Conservation (phyloP, 2,113 vertebrate genomes). For the Columba janthina region DNA sequence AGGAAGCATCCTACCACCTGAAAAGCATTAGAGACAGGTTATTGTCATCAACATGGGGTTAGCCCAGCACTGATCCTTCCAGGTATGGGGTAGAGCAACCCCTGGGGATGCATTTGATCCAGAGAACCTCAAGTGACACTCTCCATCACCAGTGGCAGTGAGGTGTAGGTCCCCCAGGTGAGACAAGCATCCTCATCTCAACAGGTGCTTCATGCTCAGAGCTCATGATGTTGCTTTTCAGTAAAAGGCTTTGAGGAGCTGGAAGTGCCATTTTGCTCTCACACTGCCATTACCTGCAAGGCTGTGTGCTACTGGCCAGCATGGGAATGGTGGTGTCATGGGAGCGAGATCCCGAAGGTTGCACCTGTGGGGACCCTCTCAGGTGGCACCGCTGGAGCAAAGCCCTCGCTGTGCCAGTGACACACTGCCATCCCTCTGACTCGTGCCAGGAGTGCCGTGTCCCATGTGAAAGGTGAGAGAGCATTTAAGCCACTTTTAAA, state of each 20-base stretch:
- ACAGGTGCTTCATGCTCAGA: not conserved
- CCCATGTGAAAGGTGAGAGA: not conserved
- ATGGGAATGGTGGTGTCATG: rapidly evolving
- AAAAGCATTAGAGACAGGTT: not conserved
- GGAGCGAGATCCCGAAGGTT: rapidly evolving
- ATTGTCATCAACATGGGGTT: not conserved
- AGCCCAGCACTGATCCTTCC: not conserved
- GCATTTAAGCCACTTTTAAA: constrained; percentile 21
- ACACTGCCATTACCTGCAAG: not conserved
- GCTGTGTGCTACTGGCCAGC: not conserved
- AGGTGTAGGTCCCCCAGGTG: not conserved
- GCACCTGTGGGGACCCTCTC: rapidly evolving
- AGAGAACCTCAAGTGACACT: not conserved
- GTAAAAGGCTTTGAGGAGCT: not conserved
- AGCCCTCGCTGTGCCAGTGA: rapidly evolving
- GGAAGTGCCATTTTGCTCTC: not conserved
- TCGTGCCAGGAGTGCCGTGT: not conserved
- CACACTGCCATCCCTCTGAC: not conserved
- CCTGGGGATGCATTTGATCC: too few species aligned
- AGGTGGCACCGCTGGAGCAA: not conserved
- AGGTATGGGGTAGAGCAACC: not conserved
- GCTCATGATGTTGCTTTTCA: not conserved
- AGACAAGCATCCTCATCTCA: not conserved
- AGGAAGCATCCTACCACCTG: not conserved
- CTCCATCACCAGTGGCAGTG: not conserved